A percentile compares a stretch with the other conserved stretches of the same genome.
Conservation (phyloP, 2,888 invertebrate genomes). For the Drosophila prostipennis region DNA sequence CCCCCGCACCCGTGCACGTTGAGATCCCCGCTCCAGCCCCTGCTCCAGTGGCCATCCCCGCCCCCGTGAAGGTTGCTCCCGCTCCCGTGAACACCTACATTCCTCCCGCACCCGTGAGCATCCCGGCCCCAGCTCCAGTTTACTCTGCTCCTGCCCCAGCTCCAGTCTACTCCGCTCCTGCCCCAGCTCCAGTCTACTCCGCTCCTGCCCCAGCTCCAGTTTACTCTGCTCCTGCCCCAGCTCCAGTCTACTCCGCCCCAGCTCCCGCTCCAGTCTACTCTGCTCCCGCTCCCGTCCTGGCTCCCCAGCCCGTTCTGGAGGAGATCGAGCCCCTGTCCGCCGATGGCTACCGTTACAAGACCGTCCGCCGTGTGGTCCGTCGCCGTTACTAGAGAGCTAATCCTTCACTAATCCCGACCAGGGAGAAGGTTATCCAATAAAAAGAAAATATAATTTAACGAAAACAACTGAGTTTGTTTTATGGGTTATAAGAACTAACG, state of each 20-base stretch:
- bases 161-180: constrained; percentile 11
- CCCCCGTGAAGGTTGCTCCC: constrained; percentile 35
- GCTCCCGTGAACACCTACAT: constrained; percentile 34
- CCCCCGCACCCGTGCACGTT: constrained; percentile 19
- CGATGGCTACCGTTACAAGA: constrained; percentile 79
- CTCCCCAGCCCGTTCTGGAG: constrained; percentile 64
- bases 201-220: constrained; percentile 38
- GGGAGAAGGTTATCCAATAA: constrained; percentile 19
- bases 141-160: constrained; percentile 40
- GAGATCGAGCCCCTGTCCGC: constrained; percentile 72
- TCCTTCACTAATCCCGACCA: neutral
- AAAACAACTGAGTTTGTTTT: neutral
- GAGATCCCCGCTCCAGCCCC: constrained; percentile 26
- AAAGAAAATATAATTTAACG: constrained; percentile 17
- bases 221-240: neutral
- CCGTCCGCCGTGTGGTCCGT: constrained; percentile 75
- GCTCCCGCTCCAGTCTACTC: constrained; percentile 3
- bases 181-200: constrained; percentile 21
- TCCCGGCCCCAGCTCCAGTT: constrained; percentile 23
- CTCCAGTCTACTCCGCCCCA: constrained; percentile 42
- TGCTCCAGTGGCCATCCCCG: constrained; percentile 23
- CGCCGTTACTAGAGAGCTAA: constrained; percentile 63
- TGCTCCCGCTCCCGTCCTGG: constrained; percentile 44
- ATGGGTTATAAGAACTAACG: no score
- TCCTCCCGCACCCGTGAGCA: constrained; percentile 34